A percentile compares a stretch with the other conserved stretches of the same genome.
phyloP scores from a whole-genome alignment of 2,113 vertebrate species.

The Hippoglossus stenolepis region DNA sequence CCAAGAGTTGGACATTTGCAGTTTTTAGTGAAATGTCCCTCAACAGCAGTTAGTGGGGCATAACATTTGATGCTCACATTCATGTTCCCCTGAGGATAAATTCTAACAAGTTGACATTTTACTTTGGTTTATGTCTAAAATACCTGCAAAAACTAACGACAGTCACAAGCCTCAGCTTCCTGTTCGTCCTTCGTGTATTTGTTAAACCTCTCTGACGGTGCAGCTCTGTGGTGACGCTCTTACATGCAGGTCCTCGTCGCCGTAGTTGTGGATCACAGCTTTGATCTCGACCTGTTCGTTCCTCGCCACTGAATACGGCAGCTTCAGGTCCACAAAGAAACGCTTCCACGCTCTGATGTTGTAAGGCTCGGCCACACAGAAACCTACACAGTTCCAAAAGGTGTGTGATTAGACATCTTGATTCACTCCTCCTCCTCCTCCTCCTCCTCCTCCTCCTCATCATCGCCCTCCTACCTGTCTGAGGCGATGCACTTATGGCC shows the following conservation, averaged over 20 bases:
- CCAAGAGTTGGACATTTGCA: no score
- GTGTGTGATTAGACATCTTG: background rate
- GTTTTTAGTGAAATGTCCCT: no score
- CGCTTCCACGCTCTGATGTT: constrained; percentile 71
- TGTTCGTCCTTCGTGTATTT: background rate
- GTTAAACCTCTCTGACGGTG: no score
- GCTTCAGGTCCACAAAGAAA: constrained; percentile 83
- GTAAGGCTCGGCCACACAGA: constrained; percentile 83
- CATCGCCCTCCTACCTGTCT: constrained; percentile 67
- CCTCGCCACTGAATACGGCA: constrained; percentile 82
- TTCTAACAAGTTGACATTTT: no score
- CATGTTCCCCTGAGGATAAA: no score
- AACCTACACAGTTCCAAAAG: constrained; percentile 66
- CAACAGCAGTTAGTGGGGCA: no score
- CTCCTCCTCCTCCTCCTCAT: background rate
- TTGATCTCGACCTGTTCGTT: constrained; percentile 83
- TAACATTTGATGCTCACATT: no score
- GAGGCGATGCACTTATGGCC: constrained; percentile 77
- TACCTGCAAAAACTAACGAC: no score
- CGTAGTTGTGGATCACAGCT: constrained; percentile 83
- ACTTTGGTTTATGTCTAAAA: no score
- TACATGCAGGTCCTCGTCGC: constrained; percentile 62
- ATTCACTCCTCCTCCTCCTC: background rate
- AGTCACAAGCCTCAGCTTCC: no score
- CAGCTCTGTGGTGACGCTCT: background rate